Evolutionary conservation across 2,113 vertebrate genomes (phyloP).

Genomic region (Lasiurus cinereus): DNA sequence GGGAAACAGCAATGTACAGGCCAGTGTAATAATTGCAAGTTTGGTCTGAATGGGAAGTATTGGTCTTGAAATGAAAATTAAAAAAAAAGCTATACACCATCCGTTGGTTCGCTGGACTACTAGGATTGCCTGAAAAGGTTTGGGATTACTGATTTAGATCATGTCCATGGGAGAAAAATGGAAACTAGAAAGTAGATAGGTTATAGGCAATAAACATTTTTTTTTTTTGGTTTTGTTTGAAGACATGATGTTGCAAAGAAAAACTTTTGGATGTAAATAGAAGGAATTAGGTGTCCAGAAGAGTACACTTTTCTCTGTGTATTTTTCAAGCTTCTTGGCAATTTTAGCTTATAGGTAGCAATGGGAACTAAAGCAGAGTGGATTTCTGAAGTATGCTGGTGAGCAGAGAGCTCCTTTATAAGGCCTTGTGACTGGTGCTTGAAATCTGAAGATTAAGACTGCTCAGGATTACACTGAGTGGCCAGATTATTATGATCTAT

Average conservation of each 20-base stretch:
- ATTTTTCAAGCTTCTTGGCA: conserved; percentile 51
- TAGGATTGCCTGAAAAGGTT: conserved; percentile 34
- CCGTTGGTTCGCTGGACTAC: not conserved
- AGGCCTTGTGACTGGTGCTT: not conserved
- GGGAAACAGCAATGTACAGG: not conserved
- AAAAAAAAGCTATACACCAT: not conserved
- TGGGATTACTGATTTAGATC: conserved; percentile 69
- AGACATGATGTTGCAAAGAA: conserved; percentile 11
- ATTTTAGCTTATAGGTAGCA: conserved; percentile 16
- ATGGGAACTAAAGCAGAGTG: not conserved
- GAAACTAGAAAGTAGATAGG: conserved; percentile 27
- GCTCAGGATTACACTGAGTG: not conserved
- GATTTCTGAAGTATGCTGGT: not conserved
- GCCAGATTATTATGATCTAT: too few relatives aligned
- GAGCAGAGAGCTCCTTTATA: conserved; percentile 40
- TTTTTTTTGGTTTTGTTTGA: not conserved
- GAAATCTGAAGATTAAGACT: conserved; percentile 28
- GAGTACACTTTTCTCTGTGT: conserved; percentile 35
- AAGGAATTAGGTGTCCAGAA: not conserved
- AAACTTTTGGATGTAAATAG: conserved; percentile 16
- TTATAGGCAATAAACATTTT: not conserved
- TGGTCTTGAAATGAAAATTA: conserved; percentile 60
- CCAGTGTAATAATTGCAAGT: conserved; percentile 7
- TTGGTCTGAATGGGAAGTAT: conserved; percentile 44
- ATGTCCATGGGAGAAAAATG: conserved; percentile 29